These are phyloP conservation scores for Paraescarpia echinospica DNA, from an alignment of 1,140 invertebrate genomes.

Conservation along the genomic window DNA sequence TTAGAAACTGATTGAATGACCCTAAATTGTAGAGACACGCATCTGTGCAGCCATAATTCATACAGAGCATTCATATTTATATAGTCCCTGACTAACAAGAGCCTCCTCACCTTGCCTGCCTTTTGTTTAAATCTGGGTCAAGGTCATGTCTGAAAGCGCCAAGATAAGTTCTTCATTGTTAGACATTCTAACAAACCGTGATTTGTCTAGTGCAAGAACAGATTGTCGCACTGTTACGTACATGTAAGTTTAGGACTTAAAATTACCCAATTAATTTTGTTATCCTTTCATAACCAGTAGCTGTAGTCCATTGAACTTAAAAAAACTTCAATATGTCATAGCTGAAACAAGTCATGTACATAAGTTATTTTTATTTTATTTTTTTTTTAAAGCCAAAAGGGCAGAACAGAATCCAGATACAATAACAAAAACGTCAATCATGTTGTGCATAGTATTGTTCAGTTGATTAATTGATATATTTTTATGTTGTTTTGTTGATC, in stretches of 20 bases:
- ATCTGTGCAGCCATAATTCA: not conserved
- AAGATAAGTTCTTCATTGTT: not conserved
- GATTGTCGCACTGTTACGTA: not conserved
- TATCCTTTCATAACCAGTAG: not conserved
- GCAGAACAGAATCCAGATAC: not conserved
- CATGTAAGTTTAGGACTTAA: not conserved
- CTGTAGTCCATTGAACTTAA: not conserved
- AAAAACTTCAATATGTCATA: not conserved
- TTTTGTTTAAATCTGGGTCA: not conserved
- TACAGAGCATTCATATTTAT: not conserved
- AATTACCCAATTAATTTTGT: not conserved
- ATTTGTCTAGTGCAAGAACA: not conserved
- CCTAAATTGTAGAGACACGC: not conserved
- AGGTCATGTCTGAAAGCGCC: not conserved
- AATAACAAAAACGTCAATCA: not conserved
- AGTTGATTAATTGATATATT: not conserved
- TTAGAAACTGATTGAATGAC: not conserved
- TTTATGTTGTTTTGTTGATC: no score
- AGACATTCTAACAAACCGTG: not conserved
- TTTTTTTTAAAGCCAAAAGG: not conserved
- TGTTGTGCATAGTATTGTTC: not conserved
- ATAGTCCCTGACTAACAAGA: not conserved
- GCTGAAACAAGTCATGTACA: not conserved
- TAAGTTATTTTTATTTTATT: not conserved
- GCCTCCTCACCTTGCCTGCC: not conserved